Conservation (phyloP, 2,888 invertebrate species). For the Bombylius discolor region DNA sequence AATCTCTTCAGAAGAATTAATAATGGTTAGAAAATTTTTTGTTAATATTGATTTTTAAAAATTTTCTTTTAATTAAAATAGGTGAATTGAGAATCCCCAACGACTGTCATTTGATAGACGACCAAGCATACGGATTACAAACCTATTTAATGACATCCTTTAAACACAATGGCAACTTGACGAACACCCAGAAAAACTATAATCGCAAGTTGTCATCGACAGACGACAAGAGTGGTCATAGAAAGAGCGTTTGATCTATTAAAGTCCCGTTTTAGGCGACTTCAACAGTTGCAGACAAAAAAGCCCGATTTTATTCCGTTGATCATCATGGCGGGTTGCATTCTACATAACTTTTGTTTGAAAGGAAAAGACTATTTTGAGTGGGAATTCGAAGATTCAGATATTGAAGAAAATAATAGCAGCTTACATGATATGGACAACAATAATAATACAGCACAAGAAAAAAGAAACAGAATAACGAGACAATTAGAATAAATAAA, state of each 20-base stretch:
- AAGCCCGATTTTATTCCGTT: neutral
- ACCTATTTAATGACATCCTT: neutral
- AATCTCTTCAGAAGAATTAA: conserved; percentile 1
- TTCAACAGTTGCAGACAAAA: neutral
- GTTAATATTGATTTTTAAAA: too few species aligned
- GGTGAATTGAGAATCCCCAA: neutral
- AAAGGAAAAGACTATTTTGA: neutral
- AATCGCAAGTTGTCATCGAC: neutral
- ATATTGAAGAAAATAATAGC: too few species aligned
- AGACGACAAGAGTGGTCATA: neutral
- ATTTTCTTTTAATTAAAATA: neutral
- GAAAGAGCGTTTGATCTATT: neutral
- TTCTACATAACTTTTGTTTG: neutral
- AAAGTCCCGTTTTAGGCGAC: neutral
- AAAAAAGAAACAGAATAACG: too few species aligned
- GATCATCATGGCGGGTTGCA: neutral
- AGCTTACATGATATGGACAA: too few species aligned
- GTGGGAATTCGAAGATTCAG: too few species aligned
- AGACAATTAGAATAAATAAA: too few species aligned
- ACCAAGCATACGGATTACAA: neutral
- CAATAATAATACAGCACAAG: too few species aligned
- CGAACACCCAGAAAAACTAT: neutral
- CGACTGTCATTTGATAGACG: neutral
- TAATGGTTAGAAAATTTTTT: neutral
- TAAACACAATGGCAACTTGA: neutral